Evolutionary conservation across 2,113 vertebrate species (phyloP).

Genomic region (Vombatus ursinus): DNA sequence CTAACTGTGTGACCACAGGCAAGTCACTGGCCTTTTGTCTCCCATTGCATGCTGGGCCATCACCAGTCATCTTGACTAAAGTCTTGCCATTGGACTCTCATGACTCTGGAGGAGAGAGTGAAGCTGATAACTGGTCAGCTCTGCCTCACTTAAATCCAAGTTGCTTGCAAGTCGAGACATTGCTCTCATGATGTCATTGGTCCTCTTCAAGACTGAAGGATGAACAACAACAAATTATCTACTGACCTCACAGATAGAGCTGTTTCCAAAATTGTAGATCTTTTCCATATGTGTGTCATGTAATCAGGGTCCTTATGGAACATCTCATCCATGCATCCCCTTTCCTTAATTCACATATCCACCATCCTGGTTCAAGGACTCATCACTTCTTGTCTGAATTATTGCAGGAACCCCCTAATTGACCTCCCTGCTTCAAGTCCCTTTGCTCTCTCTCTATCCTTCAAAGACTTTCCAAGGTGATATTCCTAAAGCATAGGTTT

Average conservation of each 20-base stretch:
- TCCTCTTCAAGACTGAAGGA: neutral
- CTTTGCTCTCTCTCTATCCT: neutral
- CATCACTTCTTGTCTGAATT: neutral
- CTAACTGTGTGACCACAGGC: neutral
- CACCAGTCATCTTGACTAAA: neutral
- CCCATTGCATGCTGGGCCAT: neutral
- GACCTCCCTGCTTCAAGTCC: neutral
- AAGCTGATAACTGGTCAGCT: neutral
- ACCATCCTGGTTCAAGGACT: neutral
- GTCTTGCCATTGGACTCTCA: neutral
- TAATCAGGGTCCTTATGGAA: neutral
- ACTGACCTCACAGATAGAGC: neutral
- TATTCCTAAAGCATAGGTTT: neutral
- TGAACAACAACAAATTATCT: neutral
- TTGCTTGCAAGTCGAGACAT: neutral
- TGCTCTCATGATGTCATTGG: too few relatives aligned
- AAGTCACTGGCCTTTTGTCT: neutral
- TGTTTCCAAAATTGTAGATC: neutral
- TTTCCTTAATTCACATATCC: neutral
- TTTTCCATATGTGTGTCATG: neutral
- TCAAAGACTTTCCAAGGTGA: neutral
- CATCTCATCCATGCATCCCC: neutral
- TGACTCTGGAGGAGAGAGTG: neutral
- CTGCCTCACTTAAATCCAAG: too few relatives aligned
- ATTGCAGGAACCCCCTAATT: neutral